Conservation (phyloP, 2,888 invertebrate species). For the Odiellus spinosus region DNA sequence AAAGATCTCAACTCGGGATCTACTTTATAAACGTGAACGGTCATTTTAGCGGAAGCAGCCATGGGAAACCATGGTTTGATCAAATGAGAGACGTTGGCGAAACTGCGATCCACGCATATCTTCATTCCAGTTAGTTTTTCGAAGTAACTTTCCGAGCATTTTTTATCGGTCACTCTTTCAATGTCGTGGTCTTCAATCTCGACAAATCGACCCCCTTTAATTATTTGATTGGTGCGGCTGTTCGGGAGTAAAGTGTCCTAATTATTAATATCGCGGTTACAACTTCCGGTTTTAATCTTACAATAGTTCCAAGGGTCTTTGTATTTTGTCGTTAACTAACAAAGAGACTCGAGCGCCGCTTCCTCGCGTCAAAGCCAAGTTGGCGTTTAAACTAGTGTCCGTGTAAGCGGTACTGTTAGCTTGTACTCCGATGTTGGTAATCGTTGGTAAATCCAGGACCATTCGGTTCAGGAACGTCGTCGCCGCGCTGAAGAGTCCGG, state of each 20-base stretch:
- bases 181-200: conserved; percentile 12
- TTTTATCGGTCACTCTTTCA: conserved; percentile 5
- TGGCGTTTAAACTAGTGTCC: conserved; percentile 5
- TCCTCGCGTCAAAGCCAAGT: conserved; percentile 2
- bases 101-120: conserved; percentile 7
- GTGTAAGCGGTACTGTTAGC: conserved; percentile 12
- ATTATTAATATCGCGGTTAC: too few relatives aligned
- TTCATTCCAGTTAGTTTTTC: conserved; percentile 6
- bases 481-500: conserved; percentile 9
- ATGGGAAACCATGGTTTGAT: conserved; percentile 12
- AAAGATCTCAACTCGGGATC: too few relatives aligned
- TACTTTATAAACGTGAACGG: too few relatives aligned
- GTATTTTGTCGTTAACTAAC: conserved; percentile 1
- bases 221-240: conserved; percentile 13
- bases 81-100: conserved; percentile 8
- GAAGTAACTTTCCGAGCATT: conserved; percentile 1
- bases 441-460: conserved; percentile 15
- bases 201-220: conserved; percentile 6
- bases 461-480: conserved; percentile 13
- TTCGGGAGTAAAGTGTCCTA: neutral
- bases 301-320: conserved; percentile 10
- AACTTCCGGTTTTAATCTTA: conserved; percentile 4
- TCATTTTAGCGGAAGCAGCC: conserved; percentile 4
- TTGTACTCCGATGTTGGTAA: conserved; percentile 15
- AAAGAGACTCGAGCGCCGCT: neutral